Conservation (phyloP, 2,113 vertebrate genomes). For the Connochaetes taurinus region DNA sequence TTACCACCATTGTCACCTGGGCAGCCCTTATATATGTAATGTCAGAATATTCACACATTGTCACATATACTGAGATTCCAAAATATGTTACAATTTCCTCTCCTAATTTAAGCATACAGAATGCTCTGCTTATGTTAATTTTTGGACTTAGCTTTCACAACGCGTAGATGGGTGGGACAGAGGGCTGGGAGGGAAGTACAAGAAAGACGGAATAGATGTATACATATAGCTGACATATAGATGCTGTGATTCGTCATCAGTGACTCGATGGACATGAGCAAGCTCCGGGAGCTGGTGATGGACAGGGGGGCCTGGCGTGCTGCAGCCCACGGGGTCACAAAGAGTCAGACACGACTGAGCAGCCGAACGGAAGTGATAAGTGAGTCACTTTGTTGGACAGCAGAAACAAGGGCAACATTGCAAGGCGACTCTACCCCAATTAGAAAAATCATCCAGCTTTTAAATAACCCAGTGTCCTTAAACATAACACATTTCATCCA, state of each 20-base stretch:
- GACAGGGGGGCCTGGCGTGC: background rate
- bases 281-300: fast-evolving
- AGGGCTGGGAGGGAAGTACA: background rate
- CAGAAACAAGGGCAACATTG: background rate
- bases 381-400: background rate
- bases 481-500: background rate
- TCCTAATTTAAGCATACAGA: no score
- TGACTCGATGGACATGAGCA: fast-evolving
- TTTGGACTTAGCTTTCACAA: background rate
- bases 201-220: background rate
- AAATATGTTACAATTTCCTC: no score
- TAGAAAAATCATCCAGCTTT: background rate
- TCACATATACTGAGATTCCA: background rate
- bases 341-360: fast-evolving
- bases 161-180: background rate
- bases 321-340: fast-evolving
- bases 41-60: fast-evolving
- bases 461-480: background rate
- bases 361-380: background rate
- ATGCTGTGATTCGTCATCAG: background rate
- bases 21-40: fast-evolving
- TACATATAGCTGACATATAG: fast-evolving
- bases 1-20: fast-evolving
- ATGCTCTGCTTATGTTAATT: background rate
- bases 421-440: background rate